Conservation (phyloP, 1,140 invertebrate genomes). For the Drosophila arizonae region DNA sequence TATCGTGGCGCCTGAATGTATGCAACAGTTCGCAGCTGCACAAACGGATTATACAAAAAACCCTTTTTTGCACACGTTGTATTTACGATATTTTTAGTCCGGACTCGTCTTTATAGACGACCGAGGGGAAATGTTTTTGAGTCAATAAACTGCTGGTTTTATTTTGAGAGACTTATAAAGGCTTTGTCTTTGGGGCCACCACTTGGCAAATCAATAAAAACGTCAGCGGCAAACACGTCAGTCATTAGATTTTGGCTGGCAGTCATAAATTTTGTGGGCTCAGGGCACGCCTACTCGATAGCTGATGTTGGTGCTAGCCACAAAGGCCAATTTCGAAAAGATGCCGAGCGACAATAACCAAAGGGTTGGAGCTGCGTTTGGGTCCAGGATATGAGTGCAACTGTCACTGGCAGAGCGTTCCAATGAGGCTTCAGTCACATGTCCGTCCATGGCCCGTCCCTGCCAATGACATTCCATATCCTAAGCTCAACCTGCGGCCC, state of each 20-base stretch:
- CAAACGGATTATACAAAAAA: neutral
- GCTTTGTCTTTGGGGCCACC: constrained; percentile 23
- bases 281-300: neutral
- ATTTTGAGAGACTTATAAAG: constrained; percentile 14
- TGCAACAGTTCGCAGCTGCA: constrained; percentile 23
- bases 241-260: constrained; percentile 64
- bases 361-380: constrained; percentile 3
- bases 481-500: neutral
- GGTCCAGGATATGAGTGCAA: constrained; percentile 23
- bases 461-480: neutral
- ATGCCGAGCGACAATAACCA: constrained; percentile 30
- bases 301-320: constrained; percentile 13
- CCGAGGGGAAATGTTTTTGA: neutral
- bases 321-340: constrained; percentile 51
- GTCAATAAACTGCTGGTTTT: constrained; percentile 1
- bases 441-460: neutral
- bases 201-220: constrained; percentile 74
- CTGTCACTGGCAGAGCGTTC: constrained; percentile 68
- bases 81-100: constrained; percentile 12
- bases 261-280: constrained; percentile 22
- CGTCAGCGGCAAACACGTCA: constrained; percentile 65
- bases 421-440: constrained; percentile 41
- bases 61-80: constrained; percentile 2
- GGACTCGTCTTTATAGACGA: constrained; percentile 8
- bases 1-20: constrained; percentile 5